phyloP scores from a whole-genome alignment of 1,140 invertebrate genomes.

The Anthonomus grandis region DNA sequence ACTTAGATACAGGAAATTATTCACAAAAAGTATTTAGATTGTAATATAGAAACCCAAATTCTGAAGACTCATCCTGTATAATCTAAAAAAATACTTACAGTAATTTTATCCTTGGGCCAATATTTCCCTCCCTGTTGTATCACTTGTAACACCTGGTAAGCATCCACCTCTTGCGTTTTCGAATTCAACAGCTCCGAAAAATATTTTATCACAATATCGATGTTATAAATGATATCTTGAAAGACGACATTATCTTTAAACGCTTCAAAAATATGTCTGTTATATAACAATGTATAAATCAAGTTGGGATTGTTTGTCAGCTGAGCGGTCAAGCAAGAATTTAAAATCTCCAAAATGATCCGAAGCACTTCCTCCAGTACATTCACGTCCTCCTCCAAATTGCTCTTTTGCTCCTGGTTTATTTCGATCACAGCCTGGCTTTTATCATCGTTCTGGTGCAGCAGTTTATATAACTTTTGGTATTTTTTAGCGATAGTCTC shows the following conservation, averaged over 20 bases:
- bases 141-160: slow-evolving; percentile 77
- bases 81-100: slow-evolving; percentile 66
- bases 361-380: slow-evolving; percentile 96
- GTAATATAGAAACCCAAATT: no score
- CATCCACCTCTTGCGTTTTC: slow-evolving; percentile 63
- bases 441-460: slow-evolving; percentile 39
- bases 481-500: slow-evolving; percentile 83
- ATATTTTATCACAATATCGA: slow-evolving; percentile 76
- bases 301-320: slow-evolving; percentile 90
- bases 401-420: slow-evolving; percentile 31
- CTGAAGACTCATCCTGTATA: no score
- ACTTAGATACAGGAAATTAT: no score
- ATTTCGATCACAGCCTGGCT: slow-evolving; percentile 27
- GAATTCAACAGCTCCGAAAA: slow-evolving; percentile 41
- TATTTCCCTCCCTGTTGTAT: slow-evolving; percentile 84
- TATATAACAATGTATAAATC: slow-evolving; percentile 94
- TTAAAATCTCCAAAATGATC: slow-evolving; percentile 95
- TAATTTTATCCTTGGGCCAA: slow-evolving; percentile 88
- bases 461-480: slow-evolving; percentile 32
- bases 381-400: slow-evolving; percentile 79
- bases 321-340: slow-evolving; percentile 86
- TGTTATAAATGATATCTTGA: slow-evolving; percentile 95
- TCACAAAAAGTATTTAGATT: no score
- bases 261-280: slow-evolving; percentile 84
- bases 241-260: slow-evolving; percentile 86